Conservation (phyloP, 1,140 invertebrate species). For the Acromyrmex heyeri region DNA sequence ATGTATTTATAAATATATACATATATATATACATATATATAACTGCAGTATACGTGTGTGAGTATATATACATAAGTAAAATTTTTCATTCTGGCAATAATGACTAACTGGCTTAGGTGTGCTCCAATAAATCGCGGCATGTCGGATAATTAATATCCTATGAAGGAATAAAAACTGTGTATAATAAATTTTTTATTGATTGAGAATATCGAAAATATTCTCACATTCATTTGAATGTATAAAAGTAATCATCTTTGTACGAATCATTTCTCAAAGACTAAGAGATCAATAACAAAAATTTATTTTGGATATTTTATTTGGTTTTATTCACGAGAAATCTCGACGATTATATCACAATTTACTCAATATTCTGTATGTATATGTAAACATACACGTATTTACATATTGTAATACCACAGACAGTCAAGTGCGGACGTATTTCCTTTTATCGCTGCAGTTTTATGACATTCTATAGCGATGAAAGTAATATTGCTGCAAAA, state of each 20-base stretch:
- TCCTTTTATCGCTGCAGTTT: slow-evolving; percentile 53
- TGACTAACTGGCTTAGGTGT: slow-evolving; percentile 61
- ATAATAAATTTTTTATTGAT: slow-evolving; percentile 13
- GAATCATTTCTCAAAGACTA: background rate
- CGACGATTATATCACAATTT: slow-evolving; percentile 12
- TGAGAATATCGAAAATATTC: background rate
- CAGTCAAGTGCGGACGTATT: slow-evolving; percentile 32
- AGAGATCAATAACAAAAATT: background rate
- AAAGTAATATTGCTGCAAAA: slow-evolving; percentile 46
- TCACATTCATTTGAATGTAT: background rate
- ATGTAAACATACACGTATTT: slow-evolving; percentile 50
- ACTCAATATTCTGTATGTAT: slow-evolving; percentile 44
- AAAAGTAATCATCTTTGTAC: background rate
- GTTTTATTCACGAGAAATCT: background rate
- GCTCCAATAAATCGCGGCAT: slow-evolving; percentile 31
- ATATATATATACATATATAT: slow-evolving; percentile 58
- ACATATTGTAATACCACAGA: slow-evolving; percentile 69
- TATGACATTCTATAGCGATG: slow-evolving; percentile 16
- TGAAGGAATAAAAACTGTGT: background rate
- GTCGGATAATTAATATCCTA: background rate
- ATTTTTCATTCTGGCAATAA: slow-evolving; percentile 65
- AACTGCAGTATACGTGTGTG: slow-evolving; percentile 42
- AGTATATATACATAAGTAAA: slow-evolving; percentile 64
- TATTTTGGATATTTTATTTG: background rate
- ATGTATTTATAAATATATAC: slow-evolving; percentile 68